These are phyloP conservation scores for Mustela lutreola DNA, from an alignment of 2,113 vertebrate genomes.

Conservation along the genomic window DNA sequence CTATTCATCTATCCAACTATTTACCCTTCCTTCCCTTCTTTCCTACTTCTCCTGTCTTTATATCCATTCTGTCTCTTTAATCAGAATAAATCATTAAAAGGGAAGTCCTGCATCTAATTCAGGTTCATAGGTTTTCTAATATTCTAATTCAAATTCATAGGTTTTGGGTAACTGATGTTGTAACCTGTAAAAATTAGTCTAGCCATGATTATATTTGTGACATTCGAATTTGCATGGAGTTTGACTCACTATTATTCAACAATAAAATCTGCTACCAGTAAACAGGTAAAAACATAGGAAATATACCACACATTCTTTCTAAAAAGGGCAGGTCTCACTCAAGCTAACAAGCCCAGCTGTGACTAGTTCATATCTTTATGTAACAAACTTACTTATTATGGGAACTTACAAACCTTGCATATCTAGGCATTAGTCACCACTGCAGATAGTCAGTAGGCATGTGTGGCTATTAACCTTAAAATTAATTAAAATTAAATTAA, in stretches of 20 bases:
- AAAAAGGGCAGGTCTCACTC: neutral
- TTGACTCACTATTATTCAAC: conserved; percentile 4
- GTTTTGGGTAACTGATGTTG: neutral
- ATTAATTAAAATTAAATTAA: neutral
- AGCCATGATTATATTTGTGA: neutral
- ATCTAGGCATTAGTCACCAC: neutral
- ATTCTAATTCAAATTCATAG: neutral
- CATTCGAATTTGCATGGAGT: neutral
- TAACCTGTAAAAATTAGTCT: neutral
- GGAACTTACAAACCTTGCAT: neutral
- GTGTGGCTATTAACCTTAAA: neutral
- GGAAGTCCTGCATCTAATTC: neutral
- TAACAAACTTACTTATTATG: neutral
- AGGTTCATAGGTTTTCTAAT: neutral
- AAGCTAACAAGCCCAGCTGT: neutral
- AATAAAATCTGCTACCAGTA: neutral
- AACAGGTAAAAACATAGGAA: conserved; percentile 6
- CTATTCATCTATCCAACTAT: neutral
- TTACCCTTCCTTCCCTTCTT: neutral
- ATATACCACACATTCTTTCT: conserved; percentile 14
- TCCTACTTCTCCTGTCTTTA: neutral
- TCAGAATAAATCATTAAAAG: neutral
- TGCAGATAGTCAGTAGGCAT: neutral
- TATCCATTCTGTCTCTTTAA: neutral
- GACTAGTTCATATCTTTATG: conserved; percentile 1